Evolutionary conservation across 2,113 vertebrate genomes (phyloP).

Genomic region (Gopherus evgoodei): DNA sequence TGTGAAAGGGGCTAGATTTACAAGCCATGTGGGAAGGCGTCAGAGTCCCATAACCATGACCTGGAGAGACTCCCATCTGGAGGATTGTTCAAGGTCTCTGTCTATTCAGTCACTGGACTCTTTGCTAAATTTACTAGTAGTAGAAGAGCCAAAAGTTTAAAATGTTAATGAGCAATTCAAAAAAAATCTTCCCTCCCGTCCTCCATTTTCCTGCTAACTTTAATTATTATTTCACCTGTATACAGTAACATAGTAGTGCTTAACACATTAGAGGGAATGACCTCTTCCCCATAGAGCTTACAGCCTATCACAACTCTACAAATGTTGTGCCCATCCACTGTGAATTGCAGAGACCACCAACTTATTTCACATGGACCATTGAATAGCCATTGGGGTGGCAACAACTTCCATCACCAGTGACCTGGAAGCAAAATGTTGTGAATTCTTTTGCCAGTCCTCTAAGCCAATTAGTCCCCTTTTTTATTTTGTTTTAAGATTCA

Average conservation of each 20-base stretch:
- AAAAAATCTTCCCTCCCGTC: background rate
- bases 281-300: background rate
- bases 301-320: background rate
- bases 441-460: background rate
- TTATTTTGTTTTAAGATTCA: background rate
- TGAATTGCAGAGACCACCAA: background rate
- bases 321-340: background rate
- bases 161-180: background rate
- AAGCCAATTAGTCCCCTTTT: background rate
- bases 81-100: background rate
- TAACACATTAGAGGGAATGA: background rate
- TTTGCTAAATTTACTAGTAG: background rate
- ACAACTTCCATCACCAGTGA: too few relatives aligned
- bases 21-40: too few relatives aligned
- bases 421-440: background rate
- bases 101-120: background rate
- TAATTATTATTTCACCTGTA: background rate
- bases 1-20: too few relatives aligned
- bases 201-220: background rate
- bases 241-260: background rate
- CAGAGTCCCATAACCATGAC: too few relatives aligned
- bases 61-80: too few relatives aligned
- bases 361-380: background rate
- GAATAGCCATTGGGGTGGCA: background rate
- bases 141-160: background rate